Evolutionary conservation across 2,888 invertebrate genomes (phyloP), one percentile per base, ranked within the genome.

Genomic region (Lysandra bellargus): DNA sequence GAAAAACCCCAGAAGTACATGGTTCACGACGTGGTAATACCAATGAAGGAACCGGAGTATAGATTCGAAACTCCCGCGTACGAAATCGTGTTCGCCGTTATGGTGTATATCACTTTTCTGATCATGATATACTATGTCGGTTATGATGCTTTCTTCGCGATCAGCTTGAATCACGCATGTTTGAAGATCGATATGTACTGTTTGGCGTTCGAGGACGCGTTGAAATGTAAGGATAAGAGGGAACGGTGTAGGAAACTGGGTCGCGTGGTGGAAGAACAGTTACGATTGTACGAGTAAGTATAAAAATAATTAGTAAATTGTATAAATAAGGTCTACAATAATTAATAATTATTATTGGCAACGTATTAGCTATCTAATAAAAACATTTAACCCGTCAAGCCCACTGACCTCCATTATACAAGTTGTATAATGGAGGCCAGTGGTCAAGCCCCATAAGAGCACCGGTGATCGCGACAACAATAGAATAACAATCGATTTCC

Each of bases 131-230:
- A 88, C 44, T 92, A 88, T 61, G 82, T 84, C 0, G 90, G 90
- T 0, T 91, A 87, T 81, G 92, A 92, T n/a, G 89, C 88, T 0
- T 89, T 90, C 53, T 92, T 88, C 40, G 90, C 90, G 0, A 12
- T 92, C 30, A 82, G 83, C 0, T 85, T 89, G 0, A 89, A 89
- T 82, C 92, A 92, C 82, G 89, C 89, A 0, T 91, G 92, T 53
- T 79, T 91, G 80, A 92, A 92, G 82, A 90, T 92, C 85, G 84
- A 85, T 4, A 5, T 91, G 30, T 87, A 83, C 14, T 89, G 91
- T 79, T 84, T 84, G 33, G 83, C 82, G 1, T 80, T 92, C 57
- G 87, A 89, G 1, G 88, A 90, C 0, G 88, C 89, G 0, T 80
- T 90, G 80, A 78, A 78, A 0, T 81, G 79, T 23, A 82, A 83